These are phyloP conservation scores for Brotula barbata DNA, from an alignment of 2,797 vertebrate species.

Conservation along the genomic window DNA sequence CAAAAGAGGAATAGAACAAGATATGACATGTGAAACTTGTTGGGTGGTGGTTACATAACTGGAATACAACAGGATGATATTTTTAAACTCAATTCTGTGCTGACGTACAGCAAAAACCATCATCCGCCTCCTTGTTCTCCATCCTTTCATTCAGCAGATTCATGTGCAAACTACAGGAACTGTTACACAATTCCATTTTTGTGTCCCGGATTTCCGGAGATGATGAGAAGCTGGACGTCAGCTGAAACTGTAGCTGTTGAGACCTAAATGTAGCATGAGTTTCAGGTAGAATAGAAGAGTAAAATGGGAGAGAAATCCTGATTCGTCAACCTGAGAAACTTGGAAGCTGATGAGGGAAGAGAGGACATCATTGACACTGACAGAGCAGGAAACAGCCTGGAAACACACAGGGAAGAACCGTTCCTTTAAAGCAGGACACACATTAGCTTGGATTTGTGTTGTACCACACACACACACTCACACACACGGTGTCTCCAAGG, in stretches of 20 bases:
- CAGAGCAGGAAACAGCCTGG: constrained; percentile 18
- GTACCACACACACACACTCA: constrained; percentile 26
- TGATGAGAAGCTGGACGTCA: constrained; percentile 2
- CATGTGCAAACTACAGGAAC: constrained; percentile 30
- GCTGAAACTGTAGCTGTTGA: too few species aligned
- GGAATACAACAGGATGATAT: constrained; percentile 38
- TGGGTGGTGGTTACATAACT: constrained; percentile 32
- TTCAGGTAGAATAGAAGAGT: too few species aligned
- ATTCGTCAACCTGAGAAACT: not conserved
- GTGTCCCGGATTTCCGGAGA: constrained; percentile 47
- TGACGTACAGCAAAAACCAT: constrained; percentile 29
- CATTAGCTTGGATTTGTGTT: constrained; percentile 31
- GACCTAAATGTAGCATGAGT: too few species aligned
- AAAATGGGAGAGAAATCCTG: not conserved
- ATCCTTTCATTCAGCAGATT: constrained; percentile 21
- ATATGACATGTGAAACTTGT: not conserved
- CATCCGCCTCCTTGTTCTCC: constrained; percentile 35
- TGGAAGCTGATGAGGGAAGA: not conserved
- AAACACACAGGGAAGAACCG: constrained; percentile 21
- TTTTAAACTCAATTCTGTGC: constrained; percentile 47
- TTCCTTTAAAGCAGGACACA: constrained; percentile 48
- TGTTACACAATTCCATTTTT: constrained; percentile 12
- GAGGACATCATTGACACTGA: constrained; percentile 14
- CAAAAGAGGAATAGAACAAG: not conserved
- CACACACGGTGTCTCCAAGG: constrained; percentile 40